Base-by-base conservation (phyloP, 2,888 invertebrate species). In the Liodrosophila aerea region DNA sequence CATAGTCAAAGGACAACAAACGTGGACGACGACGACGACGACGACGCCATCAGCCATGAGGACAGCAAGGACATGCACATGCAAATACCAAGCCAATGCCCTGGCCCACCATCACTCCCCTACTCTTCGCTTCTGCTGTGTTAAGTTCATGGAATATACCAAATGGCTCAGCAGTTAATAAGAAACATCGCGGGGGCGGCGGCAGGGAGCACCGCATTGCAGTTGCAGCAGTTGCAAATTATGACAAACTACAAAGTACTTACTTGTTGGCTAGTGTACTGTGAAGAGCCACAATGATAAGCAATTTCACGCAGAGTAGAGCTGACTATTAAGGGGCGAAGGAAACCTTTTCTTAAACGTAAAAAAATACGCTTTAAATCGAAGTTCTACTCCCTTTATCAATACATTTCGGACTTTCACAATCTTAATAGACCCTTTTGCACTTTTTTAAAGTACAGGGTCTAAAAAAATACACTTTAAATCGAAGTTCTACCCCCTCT, bases 151-250 rank as follows among this genome's bases (percentile, higher is more conserved):
- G 59, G 43, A 54, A 62, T 65, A 61, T 62, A 49, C 56, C 47
- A 76, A 77, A 65, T 68, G 71, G 73, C 64, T 66, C 61, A 71
- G 63, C 84, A 81, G 84, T 84, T 81, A 82, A 82, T 78, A 83
- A 72, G 80, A 72, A 74, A n/a, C 68, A 70, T 64, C 75, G 72
- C 33, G 60, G 51, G 47, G 43, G 58, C n/a, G 43, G 11, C 22
- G 29, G 31, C 30, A 15, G 31, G n/a, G n/a, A n/a, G n/a, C n/a
- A 33, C 29, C 33, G 49, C 49, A 52, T 34, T 45, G 64, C 72
- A 58, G 54, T 73, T 22, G 76, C 73, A 77, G 68, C 80, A 82
- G 65, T 82, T 78, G 78, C 76, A 82, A 78, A 82, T 78, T 71
- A 82, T 78, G 82, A 77, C 75, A 81, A 76, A 81, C 68, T 51